Evolutionary conservation across 1,140 invertebrate species (phyloP), one percentile per base, ranked within the genome.

Genomic region (Drosophila micromelanica): DNA sequence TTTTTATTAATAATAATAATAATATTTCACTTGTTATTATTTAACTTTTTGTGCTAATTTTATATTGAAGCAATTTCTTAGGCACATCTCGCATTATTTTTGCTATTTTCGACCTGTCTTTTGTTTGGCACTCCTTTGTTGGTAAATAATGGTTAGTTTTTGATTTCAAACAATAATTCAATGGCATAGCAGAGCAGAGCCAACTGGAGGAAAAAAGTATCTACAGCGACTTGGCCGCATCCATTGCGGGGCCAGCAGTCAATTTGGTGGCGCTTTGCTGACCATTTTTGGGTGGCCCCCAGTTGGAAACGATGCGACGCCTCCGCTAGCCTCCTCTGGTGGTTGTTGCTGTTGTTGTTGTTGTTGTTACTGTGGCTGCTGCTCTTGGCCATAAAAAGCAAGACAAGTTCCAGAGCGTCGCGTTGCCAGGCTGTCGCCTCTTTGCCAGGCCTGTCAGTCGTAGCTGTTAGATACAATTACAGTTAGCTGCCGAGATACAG

Each of bases 381-480:
- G 74, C 81, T 71, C 38, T 30, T 80, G 75, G 63, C 82, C 82
- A 86, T 86, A 86, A 87, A 86, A 86, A 87, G 82, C 60, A 80
- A 81, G 76, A 86, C 82, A 72, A 86, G 75, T 86, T 82, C 78
- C 64, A 79, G 82, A 75, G 82, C 75, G 84, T 81, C 78, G 75
- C 82, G 78, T 76, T 87, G 78, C 78, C 78, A 81, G 46, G 74
- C 59, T 70, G 72, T 74, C 60, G 60, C 37, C 46, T 68, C 55
- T 70, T 55, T 43, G 67, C 38, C 56, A 23, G 64, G 73, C 65
- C 67, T 86, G 81, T 86, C 81, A 86, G 86, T 69, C 64, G 78
- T 81, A 72, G 74, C 82, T 87, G 82, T 86, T 86, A 86, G 82
- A 86, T 86, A 87, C 84, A 82, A 86, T 87, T 87, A 87, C 82